Evolutionary conservation across 2,113 vertebrate genomes (phyloP).

Genomic region (Pollachius pollachius): DNA sequence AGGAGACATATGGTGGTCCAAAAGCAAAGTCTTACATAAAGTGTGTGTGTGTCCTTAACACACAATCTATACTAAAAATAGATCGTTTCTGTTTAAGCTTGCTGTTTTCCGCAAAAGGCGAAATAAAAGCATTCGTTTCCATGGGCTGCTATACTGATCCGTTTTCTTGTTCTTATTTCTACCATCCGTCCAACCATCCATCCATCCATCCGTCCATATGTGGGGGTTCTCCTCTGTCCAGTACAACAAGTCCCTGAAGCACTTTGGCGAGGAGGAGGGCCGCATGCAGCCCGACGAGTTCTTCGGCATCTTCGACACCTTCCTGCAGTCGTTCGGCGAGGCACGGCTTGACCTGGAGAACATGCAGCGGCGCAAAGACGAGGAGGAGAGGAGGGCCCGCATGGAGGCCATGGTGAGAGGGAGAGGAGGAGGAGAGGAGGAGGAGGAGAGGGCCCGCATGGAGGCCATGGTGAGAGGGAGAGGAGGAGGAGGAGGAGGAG

Average conservation of each 20-base stretch:
- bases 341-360: conserved; percentile 93
- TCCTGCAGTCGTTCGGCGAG: conserved; percentile 91
- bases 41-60: no score
- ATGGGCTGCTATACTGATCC: no score
- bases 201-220: no score
- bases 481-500: no score
- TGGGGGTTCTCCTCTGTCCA: conserved; percentile 44
- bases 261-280: conserved; percentile 89
- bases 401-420: conserved; percentile 92
- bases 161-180: no score
- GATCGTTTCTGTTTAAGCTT: no score
- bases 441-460: neutral
- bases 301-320: conserved; percentile 96
- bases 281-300: conserved; percentile 96
- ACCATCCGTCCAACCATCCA: no score
- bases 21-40: no score
- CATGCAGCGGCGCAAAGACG: conserved; percentile 92
- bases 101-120: no score
- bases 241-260: conserved; percentile 88
- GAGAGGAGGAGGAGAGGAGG: conserved; percentile 88
- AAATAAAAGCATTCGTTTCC: no score
- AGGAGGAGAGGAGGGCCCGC: conserved; percentile 89
- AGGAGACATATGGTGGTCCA: no score
- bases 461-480: neutral
- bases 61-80: no score